Evolutionary conservation across 2,113 vertebrate species (phyloP), one percentile per base, ranked within the genome.

Genomic region (Hippocampus mohnikei): DNA sequence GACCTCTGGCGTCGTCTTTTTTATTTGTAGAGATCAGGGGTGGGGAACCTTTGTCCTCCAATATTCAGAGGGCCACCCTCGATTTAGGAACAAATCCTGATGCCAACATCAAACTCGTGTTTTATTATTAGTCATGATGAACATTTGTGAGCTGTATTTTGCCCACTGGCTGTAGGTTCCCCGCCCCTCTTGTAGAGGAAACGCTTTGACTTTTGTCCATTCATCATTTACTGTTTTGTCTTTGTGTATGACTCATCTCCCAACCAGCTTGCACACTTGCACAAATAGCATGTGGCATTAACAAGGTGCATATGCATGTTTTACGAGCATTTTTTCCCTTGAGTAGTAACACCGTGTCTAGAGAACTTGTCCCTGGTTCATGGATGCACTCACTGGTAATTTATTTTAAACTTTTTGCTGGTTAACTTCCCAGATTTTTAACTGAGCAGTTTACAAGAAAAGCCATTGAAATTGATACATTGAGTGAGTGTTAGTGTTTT

Each of bases 211-310:
- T 64, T 63, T 44, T 50, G 64, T 73, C 29, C 5, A 23, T 58
- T 80, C 41, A 68, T 79, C 23, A 66, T 76, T 75, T 62, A 55
- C 69, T 1, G 27, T 71, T 75, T 71, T 50, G 4, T 46, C 62
- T 56, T 29, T 67, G 77, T 79, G 73, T 64, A 76, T 81, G 66
- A 67, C 23, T 81, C 67, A 80, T 80, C 25, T 53, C 63, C 76
- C 71, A 67, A 70, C 55, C 18, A 70, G 42, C 60, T 76, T 79
- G 73, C 72, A 65, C 53, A 60, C 2, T 75, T 70, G 69, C 60
- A 78, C 76, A 46, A 80, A 74, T 29, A 72, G 87, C 84, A 88
- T 88, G 84, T 41, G 1, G 69, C 78, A 74, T 81, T 66, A 65
- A 44, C 81, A 8, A 76, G 9, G 12, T 1, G 18, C 42, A 27